Conservation (phyloP, 2,888 invertebrate species). For the Cosmia trapezina region DNA sequence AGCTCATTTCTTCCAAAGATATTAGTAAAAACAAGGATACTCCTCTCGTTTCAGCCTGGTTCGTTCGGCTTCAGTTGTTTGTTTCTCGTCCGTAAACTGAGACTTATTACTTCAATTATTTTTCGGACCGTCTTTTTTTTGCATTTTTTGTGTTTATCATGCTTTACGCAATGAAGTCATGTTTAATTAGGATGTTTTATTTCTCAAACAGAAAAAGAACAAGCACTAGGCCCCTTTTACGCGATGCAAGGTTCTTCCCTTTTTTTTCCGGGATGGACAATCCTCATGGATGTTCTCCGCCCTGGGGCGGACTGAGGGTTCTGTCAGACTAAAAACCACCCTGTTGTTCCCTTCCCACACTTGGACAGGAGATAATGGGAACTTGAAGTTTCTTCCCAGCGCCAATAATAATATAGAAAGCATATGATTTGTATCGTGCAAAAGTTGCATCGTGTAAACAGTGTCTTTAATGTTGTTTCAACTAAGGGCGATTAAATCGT, state of each 20-base stretch:
- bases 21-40: conserved; percentile 26
- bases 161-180: conserved; percentile 20
- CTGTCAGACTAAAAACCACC: neutral
- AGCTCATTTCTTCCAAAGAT: conserved; percentile 18
- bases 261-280: neutral
- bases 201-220: no score
- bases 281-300: neutral
- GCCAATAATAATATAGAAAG: no score
- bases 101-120: conserved; percentile 53
- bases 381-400: no score
- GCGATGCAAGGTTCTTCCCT: no score
- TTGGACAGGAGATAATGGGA: no score
- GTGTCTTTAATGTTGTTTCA: no score
- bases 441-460: no score
- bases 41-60: conserved; percentile 21
- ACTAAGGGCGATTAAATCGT: no score
- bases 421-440: no score
- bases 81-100: conserved; percentile 45
- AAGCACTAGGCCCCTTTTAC: no score
- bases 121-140: conserved; percentile 17
- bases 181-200: no score
- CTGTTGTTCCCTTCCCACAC: neutral
- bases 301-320: neutral
- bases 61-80: conserved; percentile 30
- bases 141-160: conserved; percentile 41